Percentiles rank a stretch among this genome's conserved stretches.
These are phyloP conservation scores for Lethenteron camtschaticum DNA, from an alignment of 2,113 vertebrate genomes.

Conservation along the genomic window DNA sequence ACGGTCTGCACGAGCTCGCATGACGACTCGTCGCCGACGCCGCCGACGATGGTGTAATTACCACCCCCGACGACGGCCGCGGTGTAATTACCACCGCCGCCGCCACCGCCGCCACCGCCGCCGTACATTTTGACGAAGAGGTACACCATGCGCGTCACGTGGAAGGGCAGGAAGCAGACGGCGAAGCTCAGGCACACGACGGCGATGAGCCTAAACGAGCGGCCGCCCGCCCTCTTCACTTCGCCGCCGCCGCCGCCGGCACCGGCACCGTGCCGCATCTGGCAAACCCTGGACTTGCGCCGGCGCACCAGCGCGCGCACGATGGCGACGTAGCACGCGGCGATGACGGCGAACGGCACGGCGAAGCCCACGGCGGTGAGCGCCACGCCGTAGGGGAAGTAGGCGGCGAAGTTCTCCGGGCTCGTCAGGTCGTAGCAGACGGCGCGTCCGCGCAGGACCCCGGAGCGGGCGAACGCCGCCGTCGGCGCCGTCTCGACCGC, in stretches of 20 bases:
- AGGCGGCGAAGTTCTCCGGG: constrained; percentile 43
- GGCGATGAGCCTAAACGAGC: constrained; percentile 52
- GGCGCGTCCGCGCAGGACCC: constrained; percentile 15
- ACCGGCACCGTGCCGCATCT: constrained; percentile 36
- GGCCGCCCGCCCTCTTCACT: no score
- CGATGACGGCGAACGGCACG: constrained; percentile 49
- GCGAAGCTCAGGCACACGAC: constrained; percentile 55
- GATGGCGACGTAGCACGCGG: constrained; percentile 66
- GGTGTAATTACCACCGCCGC: no score
- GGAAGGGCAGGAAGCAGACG: constrained; percentile 80
- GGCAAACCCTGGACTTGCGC: constrained; percentile 20
- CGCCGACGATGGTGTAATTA: no score
- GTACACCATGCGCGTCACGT: constrained; percentile 66
- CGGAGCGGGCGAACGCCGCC: constrained; percentile 58
- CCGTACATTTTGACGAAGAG: constrained; percentile 12
- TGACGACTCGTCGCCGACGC: no score
- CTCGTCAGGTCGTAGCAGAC: constrained; percentile 73
- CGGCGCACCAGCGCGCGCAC: constrained; percentile 31
- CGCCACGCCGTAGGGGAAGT: constrained; percentile 52
- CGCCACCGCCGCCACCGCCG: no score
- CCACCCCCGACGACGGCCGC: no score
- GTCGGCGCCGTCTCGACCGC: constrained; percentile 46
- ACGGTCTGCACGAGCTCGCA: no score
- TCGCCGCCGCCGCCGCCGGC: constrained; percentile 17
- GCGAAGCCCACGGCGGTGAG: constrained; percentile 55